phyloP scores from a whole-genome alignment of 37 sponge, comb jelly and placozoan species.

The Ephydatia muelleri region DNA sequence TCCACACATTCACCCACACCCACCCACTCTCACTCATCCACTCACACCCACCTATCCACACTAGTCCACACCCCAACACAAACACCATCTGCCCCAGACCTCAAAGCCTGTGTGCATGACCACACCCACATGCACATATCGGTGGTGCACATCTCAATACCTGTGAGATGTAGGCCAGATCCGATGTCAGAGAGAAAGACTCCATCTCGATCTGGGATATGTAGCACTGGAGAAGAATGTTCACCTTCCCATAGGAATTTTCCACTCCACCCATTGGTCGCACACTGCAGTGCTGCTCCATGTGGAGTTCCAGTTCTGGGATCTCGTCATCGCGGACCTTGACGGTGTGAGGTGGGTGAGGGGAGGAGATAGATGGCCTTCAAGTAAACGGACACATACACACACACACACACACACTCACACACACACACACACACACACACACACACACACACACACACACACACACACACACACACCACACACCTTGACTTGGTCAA shows the following conservation, averaged over 20 bases:
- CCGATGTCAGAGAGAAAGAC: slow-evolving; percentile 95
- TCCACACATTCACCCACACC: no score
- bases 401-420: background rate
- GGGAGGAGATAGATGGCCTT: background rate
- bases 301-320: slow-evolving; percentile 62
- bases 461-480: background rate
- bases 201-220: slow-evolving; percentile 77
- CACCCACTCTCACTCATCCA: no score
- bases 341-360: background rate
- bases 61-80: background rate
- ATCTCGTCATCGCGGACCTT: slow-evolving; percentile 96
- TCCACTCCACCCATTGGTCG: slow-evolving; percentile 82
- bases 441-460: background rate
- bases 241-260: slow-evolving; percentile 93
- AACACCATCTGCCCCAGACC: background rate
- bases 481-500: slow-evolving; percentile 90
- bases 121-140: background rate
- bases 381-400: background rate
- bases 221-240: slow-evolving; percentile 87
- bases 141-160: slow-evolving; percentile 21
- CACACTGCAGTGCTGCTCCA: slow-evolving; percentile 39
- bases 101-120: background rate
- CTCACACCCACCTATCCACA: no score
- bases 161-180: slow-evolving; percentile 90
- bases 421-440: background rate